These are phyloP conservation scores for Pontoporia blainvillei DNA, from an alignment of 2,113 vertebrate genomes.

Conservation along the genomic window DNA sequence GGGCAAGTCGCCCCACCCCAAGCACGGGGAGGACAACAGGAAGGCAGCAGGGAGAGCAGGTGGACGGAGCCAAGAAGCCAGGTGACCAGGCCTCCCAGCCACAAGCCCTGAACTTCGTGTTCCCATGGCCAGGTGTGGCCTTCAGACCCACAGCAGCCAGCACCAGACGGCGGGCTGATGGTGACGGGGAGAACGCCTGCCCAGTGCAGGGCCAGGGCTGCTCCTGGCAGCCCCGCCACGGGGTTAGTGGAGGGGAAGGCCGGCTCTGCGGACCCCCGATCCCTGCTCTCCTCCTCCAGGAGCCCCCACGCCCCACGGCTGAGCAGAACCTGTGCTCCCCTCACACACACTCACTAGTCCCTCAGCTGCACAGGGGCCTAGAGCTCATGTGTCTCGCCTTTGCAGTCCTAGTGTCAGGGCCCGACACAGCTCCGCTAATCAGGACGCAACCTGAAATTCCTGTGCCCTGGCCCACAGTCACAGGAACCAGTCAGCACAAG, in stretches of 20 bases:
- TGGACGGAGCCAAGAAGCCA: neutral
- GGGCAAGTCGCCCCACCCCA: accelerated
- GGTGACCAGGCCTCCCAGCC: neutral
- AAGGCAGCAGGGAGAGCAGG: neutral
- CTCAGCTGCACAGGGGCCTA: neutral
- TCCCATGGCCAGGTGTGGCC: neutral
- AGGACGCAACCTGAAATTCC: neutral
- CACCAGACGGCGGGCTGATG: neutral
- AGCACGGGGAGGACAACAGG: neutral
- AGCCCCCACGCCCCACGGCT: neutral
- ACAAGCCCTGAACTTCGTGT: accelerated
- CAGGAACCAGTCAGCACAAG: neutral
- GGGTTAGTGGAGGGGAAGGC: neutral
- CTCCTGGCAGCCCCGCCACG: neutral
- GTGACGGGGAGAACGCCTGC: neutral
- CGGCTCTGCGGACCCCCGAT: no score
- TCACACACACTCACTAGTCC: neutral
- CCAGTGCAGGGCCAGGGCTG: neutral
- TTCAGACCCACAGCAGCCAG: neutral
- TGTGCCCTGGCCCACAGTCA: neutral
- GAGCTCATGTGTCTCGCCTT: no score
- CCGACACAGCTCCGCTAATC: neutral
- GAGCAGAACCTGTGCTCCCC: accelerated
- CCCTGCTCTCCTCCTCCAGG: neutral
- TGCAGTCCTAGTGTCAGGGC: neutral